Conservation (phyloP, 2,888 invertebrate genomes). For the Calameuta filiformis region DNA sequence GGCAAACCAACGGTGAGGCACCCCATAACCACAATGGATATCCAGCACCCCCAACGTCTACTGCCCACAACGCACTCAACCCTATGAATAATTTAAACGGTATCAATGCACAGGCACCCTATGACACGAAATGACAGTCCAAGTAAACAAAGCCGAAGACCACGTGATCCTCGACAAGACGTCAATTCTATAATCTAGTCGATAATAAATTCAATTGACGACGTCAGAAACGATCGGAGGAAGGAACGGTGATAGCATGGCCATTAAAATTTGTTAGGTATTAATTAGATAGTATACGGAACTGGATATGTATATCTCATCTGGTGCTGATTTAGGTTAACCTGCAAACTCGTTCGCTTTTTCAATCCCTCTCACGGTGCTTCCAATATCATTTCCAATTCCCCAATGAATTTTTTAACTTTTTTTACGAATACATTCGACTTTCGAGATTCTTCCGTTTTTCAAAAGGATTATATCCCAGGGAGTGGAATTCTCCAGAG, state of each 20-base stretch:
- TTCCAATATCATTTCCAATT: constrained; percentile 8
- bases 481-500: background rate
- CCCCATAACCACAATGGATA: constrained; percentile 61
- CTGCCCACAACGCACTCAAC: constrained; percentile 56
- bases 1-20: constrained; percentile 59
- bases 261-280: background rate
- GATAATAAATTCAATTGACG: background rate
- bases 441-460: background rate
- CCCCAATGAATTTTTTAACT: constrained; percentile 15
- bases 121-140: constrained; percentile 63
- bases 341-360: background rate
- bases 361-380: background rate
- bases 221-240: background rate
- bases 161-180: constrained; percentile 28
- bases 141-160: constrained; percentile 46
- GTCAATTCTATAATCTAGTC: background rate
- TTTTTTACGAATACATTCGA: background rate
- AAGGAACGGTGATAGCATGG: background rate
- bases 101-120: constrained; percentile 58
- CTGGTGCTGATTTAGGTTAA: background rate
- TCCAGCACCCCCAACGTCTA: constrained; percentile 54
- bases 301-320: background rate
- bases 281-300: background rate
- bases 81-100: constrained; percentile 63
- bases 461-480: background rate